Base-by-base conservation (phyloP, 1,140 invertebrate genomes). In the Zaprionus ghesquierei region DNA sequence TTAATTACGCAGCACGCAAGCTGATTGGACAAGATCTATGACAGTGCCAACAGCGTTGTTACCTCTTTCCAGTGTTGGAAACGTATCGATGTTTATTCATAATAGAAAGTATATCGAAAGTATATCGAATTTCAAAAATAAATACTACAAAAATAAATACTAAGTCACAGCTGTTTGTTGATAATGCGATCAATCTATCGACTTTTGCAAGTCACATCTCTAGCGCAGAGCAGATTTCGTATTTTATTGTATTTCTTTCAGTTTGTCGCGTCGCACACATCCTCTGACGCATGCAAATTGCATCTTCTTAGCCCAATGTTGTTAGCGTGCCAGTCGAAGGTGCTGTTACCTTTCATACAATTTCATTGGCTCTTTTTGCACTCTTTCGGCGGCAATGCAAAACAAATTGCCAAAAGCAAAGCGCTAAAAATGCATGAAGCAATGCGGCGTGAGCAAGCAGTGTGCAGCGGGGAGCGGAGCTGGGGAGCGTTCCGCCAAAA, bases 1-100 rank as follows among this genome's bases (percentile, higher is more conserved):
- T 84, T 87, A 89, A 87, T 87, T 87, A 87, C 77, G 84, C 82
- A 73, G 79, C 69, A 71, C 69, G 81, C 76, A 77, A 74, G 74
- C 81, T 82, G 84, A 84, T 86, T 79, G 75, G 65, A 51, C 22
- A 56, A 41, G 75, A 56, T 77, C 56, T 53, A 38, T 71, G 68
- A 60, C 56, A 62, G 41, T 15, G 4, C 35, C 68, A 68, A 5
- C 18, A 44, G 0, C 3, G n/a, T 0, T 46, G 41, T 9, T n/a
- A 38, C n/a, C 53, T 59, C 71, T 53, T 75, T 64, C 15, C 4
- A 54, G 20, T 20, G 9, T 5, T 5, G 51, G 10, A 65, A 23
- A 49, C 18, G 1, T 20, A 44, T 18, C 4, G 22, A 8, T 22
- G 12, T 5, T 20, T 18, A 2, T 9, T 10, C 23, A 27, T 6